These are phyloP conservation scores for Ichneumoninae sp. DNA, from an alignment of 2,888 invertebrate species.

Conservation along the genomic window DNA sequence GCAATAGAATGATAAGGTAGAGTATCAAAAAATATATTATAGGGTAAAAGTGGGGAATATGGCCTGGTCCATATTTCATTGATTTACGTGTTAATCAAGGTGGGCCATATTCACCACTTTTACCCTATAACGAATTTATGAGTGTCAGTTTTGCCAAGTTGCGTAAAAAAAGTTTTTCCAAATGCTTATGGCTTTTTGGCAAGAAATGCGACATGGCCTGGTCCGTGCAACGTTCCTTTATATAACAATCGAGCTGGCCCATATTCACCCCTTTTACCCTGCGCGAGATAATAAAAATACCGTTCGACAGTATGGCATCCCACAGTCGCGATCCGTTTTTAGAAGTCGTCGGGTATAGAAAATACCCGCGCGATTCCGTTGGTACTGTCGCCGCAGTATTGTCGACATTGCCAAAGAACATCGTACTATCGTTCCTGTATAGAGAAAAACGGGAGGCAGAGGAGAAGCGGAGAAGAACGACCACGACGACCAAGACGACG, in stretches of 20 bases:
- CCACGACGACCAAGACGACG: slow-evolving; percentile 60
- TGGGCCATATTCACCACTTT: too few species aligned
- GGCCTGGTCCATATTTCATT: too few species aligned
- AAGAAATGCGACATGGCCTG: neutral
- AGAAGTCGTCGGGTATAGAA: slow-evolving; percentile 53
- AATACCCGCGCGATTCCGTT: slow-evolving; percentile 60
- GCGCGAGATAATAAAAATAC: slow-evolving; percentile 50
- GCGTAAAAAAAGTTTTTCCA: neutral
- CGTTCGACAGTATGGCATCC: slow-evolving; percentile 66
- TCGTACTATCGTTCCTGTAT: slow-evolving; percentile 72
- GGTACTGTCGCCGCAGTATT: slow-evolving; percentile 56
- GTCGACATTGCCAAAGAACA: slow-evolving; percentile 52
- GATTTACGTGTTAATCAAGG: too few species aligned
- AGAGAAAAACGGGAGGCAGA: slow-evolving; percentile 70
- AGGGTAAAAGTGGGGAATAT: too few species aligned
- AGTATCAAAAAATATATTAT: neutral
- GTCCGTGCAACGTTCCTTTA: neutral
- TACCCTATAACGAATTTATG: neutral
- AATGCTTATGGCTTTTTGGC: neutral
- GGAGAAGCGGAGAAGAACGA: slow-evolving; percentile 56
- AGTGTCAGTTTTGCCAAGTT: too few species aligned
- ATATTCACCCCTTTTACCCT: neutral
- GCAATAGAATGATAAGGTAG: neutral
- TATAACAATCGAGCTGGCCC: too few species aligned
- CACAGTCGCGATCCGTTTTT: slow-evolving; percentile 25